phyloP scores from a whole-genome alignment of 1,140 invertebrate species.

The Orussus abietinus region DNA sequence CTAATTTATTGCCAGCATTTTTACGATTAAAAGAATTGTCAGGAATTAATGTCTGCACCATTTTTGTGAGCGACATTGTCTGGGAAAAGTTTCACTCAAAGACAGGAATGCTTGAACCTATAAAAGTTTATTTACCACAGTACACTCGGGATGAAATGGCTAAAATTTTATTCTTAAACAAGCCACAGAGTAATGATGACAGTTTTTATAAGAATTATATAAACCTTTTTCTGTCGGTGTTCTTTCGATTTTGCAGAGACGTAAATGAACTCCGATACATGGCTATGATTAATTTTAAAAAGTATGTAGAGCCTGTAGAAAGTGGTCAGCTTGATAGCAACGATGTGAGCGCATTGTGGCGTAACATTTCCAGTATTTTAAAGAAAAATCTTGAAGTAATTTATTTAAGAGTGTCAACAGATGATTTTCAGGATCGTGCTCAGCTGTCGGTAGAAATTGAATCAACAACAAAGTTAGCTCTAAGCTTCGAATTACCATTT shows the following conservation, averaged over 20 bases:
- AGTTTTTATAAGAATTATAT: conserved; percentile 73
- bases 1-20: conserved; percentile 67
- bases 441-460: conserved; percentile 39
- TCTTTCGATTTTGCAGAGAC: conserved; percentile 76
- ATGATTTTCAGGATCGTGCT: conserved; percentile 30
- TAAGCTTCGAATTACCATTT: conserved; percentile 79
- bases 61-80: conserved; percentile 72
- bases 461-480: conserved; percentile 57
- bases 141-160: conserved; percentile 74
- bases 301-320: conserved; percentile 73
- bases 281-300: conserved; percentile 64
- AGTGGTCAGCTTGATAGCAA: conserved; percentile 54
- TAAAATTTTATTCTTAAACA: conserved; percentile 63
- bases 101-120: conserved; percentile 67
- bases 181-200: conserved; percentile 37
- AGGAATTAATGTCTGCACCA: conserved; percentile 66
- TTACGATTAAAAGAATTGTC: conserved; percentile 71
- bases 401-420: conserved; percentile 64
- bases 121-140: conserved; percentile 75
- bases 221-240: conserved; percentile 75
- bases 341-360: conserved; percentile 71
- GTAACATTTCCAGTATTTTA: conserved; percentile 70
- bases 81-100: conserved; percentile 76
- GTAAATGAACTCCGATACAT: conserved; percentile 74
- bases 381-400: conserved; percentile 71